Conservation (phyloP, 2,888 invertebrate genomes). For the Hypolimnas misippus region DNA sequence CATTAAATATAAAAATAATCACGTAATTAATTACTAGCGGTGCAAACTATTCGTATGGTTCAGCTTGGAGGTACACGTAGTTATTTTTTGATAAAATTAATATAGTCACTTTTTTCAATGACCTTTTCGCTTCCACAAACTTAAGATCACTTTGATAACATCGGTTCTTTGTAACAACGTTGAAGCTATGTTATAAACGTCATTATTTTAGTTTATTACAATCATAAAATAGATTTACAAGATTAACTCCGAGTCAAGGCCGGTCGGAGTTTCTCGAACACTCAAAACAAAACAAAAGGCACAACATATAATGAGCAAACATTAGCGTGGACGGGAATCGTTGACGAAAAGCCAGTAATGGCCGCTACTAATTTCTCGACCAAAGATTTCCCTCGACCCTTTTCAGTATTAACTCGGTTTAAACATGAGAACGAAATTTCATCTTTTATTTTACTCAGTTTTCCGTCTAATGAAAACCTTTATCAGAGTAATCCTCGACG, state of each 20-base stretch:
- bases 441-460: conserved; percentile 57
- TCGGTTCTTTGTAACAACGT: neutral
- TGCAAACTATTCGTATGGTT: too few species aligned
- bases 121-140: neutral
- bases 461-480: conserved; percentile 64
- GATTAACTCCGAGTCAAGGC: neutral
- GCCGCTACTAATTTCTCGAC: conserved; percentile 57
- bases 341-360: conserved; percentile 36
- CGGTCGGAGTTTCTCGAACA: conserved; percentile 1
- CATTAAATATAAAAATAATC: neutral
- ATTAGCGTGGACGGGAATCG: conserved; percentile 25
- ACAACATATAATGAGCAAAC: conserved; percentile 26
- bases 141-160: conserved; percentile 6
- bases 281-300: conserved; percentile 16
- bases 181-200: neutral
- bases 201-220: neutral
- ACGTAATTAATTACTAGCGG: too few species aligned
- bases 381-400: conserved; percentile 62
- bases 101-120: neutral
- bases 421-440: conserved; percentile 65
- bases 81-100: neutral
- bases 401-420: conserved; percentile 63
- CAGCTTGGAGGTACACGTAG: too few species aligned
- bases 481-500: conserved; percentile 47
- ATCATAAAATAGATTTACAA: neutral